These are phyloP conservation scores for Perodicticus potto DNA, from an alignment of 2,797 vertebrate genomes.

Conservation along the genomic window DNA sequence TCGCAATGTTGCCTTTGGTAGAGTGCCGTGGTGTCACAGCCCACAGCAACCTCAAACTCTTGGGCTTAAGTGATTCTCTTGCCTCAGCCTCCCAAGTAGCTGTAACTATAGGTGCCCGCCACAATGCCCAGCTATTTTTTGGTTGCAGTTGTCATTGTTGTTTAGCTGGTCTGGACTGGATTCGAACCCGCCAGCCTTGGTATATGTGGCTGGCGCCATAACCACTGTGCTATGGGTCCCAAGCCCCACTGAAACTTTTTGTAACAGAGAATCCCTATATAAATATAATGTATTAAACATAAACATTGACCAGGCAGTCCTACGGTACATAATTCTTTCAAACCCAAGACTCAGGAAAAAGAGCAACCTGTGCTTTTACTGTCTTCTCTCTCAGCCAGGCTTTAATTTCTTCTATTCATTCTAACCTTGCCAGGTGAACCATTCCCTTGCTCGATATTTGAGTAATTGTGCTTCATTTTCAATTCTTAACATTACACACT, in stretches of 20 bases:
- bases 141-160: too few species aligned
- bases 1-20: too few species aligned
- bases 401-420: constrained; percentile 18
- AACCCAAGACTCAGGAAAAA: constrained; percentile 10
- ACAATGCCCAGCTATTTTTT: too few species aligned
- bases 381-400: not conserved
- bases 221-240: too few species aligned
- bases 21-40: too few species aligned
- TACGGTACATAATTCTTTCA: constrained; percentile 1
- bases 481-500: constrained; percentile 26
- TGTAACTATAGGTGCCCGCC: too few species aligned
- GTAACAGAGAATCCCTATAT: constrained; percentile 3
- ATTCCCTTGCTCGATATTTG: not conserved
- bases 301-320: constrained; percentile 6
- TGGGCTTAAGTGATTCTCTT: too few species aligned
- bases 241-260: not conserved
- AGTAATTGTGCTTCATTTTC: constrained; percentile 26
- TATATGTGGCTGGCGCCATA: too few species aligned
- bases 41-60: too few species aligned
- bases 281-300: constrained; percentile 32
- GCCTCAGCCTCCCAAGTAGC: too few species aligned
- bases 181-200: too few species aligned
- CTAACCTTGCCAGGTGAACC: not conserved
- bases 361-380: not conserved
- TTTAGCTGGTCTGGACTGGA: too few species aligned